phyloP scores from a whole-genome alignment of 2,888 invertebrate genomes.

The Trachelus troglodyta region DNA sequence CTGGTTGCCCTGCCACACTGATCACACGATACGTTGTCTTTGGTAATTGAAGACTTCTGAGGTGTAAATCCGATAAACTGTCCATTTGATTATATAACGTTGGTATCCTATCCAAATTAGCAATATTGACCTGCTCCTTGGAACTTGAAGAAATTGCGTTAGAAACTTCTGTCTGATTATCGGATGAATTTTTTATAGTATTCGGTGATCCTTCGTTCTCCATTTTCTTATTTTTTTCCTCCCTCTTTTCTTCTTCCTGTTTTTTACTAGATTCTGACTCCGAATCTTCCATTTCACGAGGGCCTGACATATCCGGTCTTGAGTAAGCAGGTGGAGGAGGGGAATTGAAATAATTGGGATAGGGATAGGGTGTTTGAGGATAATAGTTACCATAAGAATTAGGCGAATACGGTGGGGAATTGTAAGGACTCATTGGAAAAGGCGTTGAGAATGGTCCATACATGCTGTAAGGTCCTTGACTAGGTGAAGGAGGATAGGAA shows the following conservation, averaged over 20 bases:
- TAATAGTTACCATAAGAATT: constrained; percentile 51
- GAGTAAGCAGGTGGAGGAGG: constrained; percentile 35
- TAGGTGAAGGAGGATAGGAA: not conserved
- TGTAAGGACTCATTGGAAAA: constrained; percentile 22
- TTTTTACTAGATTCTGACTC: constrained; percentile 35
- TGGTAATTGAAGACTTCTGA: constrained; percentile 32
- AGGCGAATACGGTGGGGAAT: constrained; percentile 24
- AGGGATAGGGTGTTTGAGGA: constrained; percentile 49
- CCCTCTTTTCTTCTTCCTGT: constrained; percentile 36
- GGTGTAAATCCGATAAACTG: constrained; percentile 34
- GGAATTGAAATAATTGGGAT: constrained; percentile 52
- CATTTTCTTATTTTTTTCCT: constrained; percentile 18
- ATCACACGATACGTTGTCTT: constrained; percentile 52
- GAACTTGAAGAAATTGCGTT: constrained; percentile 50
- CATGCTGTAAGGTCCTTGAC: not conserved
- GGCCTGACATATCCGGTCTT: constrained; percentile 29
- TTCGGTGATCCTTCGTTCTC: constrained; percentile 23
- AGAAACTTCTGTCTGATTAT: constrained; percentile 51
- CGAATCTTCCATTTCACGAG: constrained; percentile 24
- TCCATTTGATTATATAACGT: constrained; percentile 49
- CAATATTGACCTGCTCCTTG: constrained; percentile 54
- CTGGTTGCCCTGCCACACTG: constrained; percentile 50
- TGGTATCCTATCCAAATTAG: constrained; percentile 48
- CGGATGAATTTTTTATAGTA: constrained; percentile 5
- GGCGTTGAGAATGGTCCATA: constrained; percentile 29